Evolutionary conservation across 30 jellyfish, hydroid and myxozoan species (phyloP), one percentile per base, ranked within the genome.

Genomic region (Turritopsis dohrnii): DNA sequence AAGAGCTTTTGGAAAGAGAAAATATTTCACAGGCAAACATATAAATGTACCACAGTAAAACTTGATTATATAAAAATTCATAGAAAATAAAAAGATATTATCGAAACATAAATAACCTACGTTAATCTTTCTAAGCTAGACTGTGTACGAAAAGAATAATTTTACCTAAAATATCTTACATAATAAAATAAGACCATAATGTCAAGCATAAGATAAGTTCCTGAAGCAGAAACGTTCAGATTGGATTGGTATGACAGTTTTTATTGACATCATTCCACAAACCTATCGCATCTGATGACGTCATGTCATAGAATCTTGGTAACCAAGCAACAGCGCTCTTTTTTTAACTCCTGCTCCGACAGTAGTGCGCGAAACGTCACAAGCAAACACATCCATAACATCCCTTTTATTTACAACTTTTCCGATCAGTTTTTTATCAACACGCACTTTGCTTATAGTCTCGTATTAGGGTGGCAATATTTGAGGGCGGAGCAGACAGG

Each of bases 401-500:
- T n/a, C n/a, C 60, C 9, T 41, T 41, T 41, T 41, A 41, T 41
- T 41, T 3, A 41, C 60, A 41, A 41, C 13, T 41, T 13, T 41
- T 41, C 9, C 13, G 5, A 41, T 13, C 60, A 41, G 60, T 41
- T 13, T 41, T 41, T 5, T 41, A 41, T 65, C 81, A 80, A 1
- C 87, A 80, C 21, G 87, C 65, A 80, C 87, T 80, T 41, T 80
- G 83, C n/a, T 80, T 80, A 26, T 80, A 80, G 21, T 92, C 96
- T 54, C 81, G 86, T 41, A 92, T 89, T 16, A 92, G 95, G 30
- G 84, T 84, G 52, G 93, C 94, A 1, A 92, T 86, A 25, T 89
- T 79, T 27, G 98, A 71, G 27, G 95, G 83, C 22, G 96, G 89
- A 74, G 96, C 89, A 19, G 95, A 87, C 76, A 76, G 84, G 85